A percentile compares a stretch with the other conserved stretches of the same genome.
phyloP scores from a whole-genome alignment of 2,888 invertebrate genomes.

The Acronicta alni region DNA sequence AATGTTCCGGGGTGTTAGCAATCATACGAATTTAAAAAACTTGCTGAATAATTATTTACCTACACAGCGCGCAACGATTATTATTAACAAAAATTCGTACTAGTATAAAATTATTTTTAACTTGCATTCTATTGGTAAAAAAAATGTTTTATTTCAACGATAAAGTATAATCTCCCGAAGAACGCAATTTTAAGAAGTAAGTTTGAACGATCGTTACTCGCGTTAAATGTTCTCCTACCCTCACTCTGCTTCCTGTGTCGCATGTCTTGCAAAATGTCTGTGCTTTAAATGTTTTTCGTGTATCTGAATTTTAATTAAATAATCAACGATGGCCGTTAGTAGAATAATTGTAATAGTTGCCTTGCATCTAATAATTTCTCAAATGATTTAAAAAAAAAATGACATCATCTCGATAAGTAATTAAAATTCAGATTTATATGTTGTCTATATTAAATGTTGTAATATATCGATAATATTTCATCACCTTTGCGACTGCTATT shows the following conservation, averaged over 20 bases:
- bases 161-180: slow-evolving; percentile 12
- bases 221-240: not conserved
- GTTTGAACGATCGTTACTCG: not conserved
- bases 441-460: slow-evolving; percentile 19
- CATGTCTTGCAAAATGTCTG: slow-evolving; percentile 57
- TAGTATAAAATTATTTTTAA: not conserved
- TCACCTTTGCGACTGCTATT: not conserved
- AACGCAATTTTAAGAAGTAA: not conserved
- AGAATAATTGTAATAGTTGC: not conserved
- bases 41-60: slow-evolving; percentile 7
- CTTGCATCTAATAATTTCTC: not conserved
- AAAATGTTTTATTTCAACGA: not conserved
- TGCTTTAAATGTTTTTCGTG: slow-evolving; percentile 63
- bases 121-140: not conserved
- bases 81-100: not conserved
- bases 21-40: slow-evolving; percentile 16
- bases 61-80: slow-evolving; percentile 1
- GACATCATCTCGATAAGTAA: slow-evolving; percentile 14
- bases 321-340: not conserved
- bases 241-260: slow-evolving; percentile 63
- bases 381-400: not conserved
- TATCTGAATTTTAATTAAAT: slow-evolving; percentile 48
- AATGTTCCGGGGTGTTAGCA: slow-evolving; percentile 20
- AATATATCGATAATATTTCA: not conserved
- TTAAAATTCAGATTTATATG: slow-evolving; percentile 45